Evolutionary conservation across 2,113 vertebrate genomes (phyloP).

Genomic region (Trogon melanurus): DNA sequence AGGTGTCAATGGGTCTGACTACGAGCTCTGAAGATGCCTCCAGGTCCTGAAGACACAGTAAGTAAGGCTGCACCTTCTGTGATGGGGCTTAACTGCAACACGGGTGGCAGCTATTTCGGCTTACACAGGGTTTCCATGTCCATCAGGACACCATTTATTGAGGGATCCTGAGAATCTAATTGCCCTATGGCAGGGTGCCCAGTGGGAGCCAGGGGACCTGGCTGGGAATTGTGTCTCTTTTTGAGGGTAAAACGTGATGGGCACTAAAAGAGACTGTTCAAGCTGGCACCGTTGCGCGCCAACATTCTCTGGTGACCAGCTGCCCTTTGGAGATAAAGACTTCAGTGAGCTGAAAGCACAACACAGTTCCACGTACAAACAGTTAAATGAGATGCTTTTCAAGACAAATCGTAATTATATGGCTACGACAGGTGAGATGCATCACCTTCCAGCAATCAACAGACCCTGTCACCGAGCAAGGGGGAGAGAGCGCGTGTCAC

Average conservation of each 20-base stretch:
- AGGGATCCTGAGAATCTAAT: not conserved
- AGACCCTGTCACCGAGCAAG: not conserved
- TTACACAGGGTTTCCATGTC: not conserved
- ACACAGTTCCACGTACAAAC: not conserved
- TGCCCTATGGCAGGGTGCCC: not conserved
- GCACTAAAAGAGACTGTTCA: not conserved
- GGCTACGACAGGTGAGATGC: not conserved
- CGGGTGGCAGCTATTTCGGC: rapidly evolving
- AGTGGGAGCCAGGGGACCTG: rapidly evolving
- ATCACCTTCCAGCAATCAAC: not conserved
- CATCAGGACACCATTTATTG: not conserved
- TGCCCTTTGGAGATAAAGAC: not conserved
- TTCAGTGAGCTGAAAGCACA: not conserved
- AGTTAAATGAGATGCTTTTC: not conserved
- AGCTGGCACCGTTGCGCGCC: not conserved
- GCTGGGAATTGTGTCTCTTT: not conserved
- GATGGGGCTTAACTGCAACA: not conserved
- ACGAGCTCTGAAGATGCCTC: rapidly evolving
- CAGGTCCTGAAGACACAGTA: not conserved
- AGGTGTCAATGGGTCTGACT: not conserved
- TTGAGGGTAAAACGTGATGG: not conserved
- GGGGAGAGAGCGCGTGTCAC: rapidly evolving
- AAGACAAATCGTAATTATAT: not conserved
- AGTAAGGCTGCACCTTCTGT: not conserved
- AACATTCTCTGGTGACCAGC: not conserved